Evolutionary conservation across 1,140 invertebrate genomes (phyloP), one percentile per base, ranked within the genome.

Genomic region (Heliconius hermathena): DNA sequence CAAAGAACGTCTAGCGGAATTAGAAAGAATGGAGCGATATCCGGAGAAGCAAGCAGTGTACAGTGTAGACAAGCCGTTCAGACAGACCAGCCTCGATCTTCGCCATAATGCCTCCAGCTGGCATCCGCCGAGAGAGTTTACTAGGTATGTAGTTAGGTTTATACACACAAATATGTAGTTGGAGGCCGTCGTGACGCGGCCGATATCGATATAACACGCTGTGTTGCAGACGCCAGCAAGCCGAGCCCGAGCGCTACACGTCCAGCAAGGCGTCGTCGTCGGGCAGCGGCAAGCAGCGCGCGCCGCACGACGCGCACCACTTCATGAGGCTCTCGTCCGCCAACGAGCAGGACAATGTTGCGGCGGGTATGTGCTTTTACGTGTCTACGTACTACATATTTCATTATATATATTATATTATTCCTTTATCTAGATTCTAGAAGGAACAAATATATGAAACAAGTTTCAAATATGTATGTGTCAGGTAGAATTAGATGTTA

Each of bases 41-140:
- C 90, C 91, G 0, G 94, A 95, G 81, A 95, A 95, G 82, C 94
- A 95, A 71, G 94, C 94, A 0, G 92, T 94, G 76, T 95, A 95
- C 79, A 95, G 93, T 74, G 93, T 94, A 74, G 94, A 95, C 82
- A 95, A 95, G 74, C 93, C 93, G 0, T 95, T 95, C 82, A 79
- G 94, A 29, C 94, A 95, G 80, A 93, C 94, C 26, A 95, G 94
- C 70, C 87, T 95, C 29, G 94, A 95, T 78, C 83, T 94, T 38
- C 89, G 94, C 8, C 92, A 95, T 75, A 93, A 94, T 29, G 88
- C 84, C 11, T 82, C 86, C 76, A 94, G 92, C 79, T 95, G 94
- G 93, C 92, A 91, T 73, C 90, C 89, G 13, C 87, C 94, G 0
- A 92, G 94, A 79, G 94, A 95, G 49, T 94, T 94, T 66, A 93